Evolutionary conservation across 1,140 invertebrate genomes (phyloP).

Genomic region (Aphaenogaster floridana): DNA sequence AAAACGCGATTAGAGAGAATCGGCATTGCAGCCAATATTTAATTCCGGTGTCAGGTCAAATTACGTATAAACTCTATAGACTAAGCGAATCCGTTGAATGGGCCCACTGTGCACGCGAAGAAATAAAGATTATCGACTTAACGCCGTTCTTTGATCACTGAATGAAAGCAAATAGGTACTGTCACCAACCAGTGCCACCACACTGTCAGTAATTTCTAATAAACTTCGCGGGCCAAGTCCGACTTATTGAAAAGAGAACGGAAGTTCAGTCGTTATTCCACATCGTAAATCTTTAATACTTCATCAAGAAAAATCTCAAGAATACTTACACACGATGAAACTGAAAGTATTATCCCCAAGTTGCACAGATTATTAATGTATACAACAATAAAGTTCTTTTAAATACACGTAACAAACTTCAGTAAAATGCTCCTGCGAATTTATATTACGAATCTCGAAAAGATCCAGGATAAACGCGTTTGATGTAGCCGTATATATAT

Average conservation of each 20-base stretch:
- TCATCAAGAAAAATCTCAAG: neutral
- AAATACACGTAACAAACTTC: neutral
- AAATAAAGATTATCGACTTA: conserved; percentile 74
- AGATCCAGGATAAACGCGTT: conserved; percentile 33
- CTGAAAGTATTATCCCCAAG: neutral
- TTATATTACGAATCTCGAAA: conserved; percentile 11
- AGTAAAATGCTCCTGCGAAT: neutral
- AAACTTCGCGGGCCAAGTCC: conserved; percentile 27
- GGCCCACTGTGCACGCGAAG: conserved; percentile 56
- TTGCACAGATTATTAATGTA: neutral
- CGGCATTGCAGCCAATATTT: conserved; percentile 16
- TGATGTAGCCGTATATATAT: conserved; percentile 14
- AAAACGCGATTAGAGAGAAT: conserved; percentile 6
- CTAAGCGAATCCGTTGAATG: conserved; percentile 58
- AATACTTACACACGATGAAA: neutral
- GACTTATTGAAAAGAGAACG: neutral
- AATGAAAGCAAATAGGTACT: conserved; percentile 74
- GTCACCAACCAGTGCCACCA: conserved; percentile 53
- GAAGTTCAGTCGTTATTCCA: neutral
- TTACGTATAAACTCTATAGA: conserved; percentile 40
- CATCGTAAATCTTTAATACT: neutral
- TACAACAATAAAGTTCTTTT: neutral
- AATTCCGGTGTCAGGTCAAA: conserved; percentile 51
- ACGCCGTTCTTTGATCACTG: conserved; percentile 73
- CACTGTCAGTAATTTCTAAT: conserved; percentile 68